phyloP scores from a whole-genome alignment of 2,797 vertebrate species.

The Artibeus jamaicensis region DNA sequence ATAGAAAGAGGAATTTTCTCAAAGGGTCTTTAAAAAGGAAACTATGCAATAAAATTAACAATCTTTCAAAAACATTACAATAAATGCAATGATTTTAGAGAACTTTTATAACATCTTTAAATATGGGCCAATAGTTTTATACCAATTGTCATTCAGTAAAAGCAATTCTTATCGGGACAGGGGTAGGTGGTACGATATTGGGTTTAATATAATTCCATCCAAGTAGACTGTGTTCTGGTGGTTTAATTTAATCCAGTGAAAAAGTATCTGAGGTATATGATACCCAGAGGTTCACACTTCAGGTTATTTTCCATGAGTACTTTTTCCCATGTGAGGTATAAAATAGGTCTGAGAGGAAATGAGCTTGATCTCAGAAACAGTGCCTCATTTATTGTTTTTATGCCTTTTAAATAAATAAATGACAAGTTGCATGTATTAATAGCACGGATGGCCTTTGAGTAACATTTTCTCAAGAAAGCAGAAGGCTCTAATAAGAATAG shows the following conservation, averaged over 20 bases:
- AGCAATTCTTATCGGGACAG: background rate
- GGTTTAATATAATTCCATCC: background rate
- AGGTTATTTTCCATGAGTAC: background rate
- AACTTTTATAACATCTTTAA: background rate
- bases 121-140: background rate
- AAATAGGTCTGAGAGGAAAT: background rate
- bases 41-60: background rate
- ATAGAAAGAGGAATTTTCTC: background rate
- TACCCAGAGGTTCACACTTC: background rate
- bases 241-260: background rate
- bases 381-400: background rate
- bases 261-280: background rate
- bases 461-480: background rate
- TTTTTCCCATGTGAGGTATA: background rate
- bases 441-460: background rate
- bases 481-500: background rate
- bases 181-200: background rate
- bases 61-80: background rate
- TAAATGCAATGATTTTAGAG: background rate
- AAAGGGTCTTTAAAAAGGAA: background rate
- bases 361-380: background rate
- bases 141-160: background rate
- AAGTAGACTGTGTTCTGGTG: background rate
- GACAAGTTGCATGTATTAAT: background rate
- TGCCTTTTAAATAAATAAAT: slow-evolving; percentile 18